Evolutionary conservation across 35 echinoderm and acorn worm species (phyloP), one percentile per base, ranked within the genome.

Genomic region (Diadema setosum): DNA sequence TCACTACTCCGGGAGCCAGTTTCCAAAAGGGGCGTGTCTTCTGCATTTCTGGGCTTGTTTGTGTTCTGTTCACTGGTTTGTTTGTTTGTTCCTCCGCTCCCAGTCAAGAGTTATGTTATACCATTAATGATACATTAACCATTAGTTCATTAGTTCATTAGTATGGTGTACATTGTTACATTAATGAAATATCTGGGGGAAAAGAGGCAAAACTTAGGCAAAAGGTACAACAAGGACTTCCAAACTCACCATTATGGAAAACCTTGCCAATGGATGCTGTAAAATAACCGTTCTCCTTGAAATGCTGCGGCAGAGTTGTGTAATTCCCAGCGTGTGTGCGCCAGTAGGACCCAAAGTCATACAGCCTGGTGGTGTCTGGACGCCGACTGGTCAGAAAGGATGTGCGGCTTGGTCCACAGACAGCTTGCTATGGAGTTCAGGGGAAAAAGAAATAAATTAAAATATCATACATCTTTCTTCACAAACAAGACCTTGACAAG

Each of bases 381-480:
- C 96, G 88, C 26, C 96, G 85, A 2, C 96, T 82, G 23, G 96
- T 98, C 81, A 98, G 45, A 43, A 98, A 98, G 1, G 96, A 98
- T 18, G 91, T 83, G 2, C 96, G 59, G 52, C 92, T 94, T n/a
- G 96, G 96, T 9, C 84, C 96, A 92, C 96, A 98, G 33, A 98
- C 88, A 65, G 96, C 80, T 98, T 98, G 96, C 96, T 98, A 87
- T n/a, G n/a, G n/a, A n/a, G n/a, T n/a, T n/a, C n/a, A n/a, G n/a
- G n/a, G n/a, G n/a, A n/a, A n/a, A n/a, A n/a, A n/a, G n/a, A n/a
- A n/a, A n/a, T n/a, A n/a, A n/a, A n/a, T n/a, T n/a, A n/a, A n/a
- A n/a, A n/a, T n/a, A n/a, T n/a, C n/a, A n/a, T n/a, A n/a, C n/a
- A n/a, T n/a, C n/a, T n/a, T n/a, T n/a, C n/a, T n/a, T n/a, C n/a